Evolutionary conservation across 2,888 invertebrate species (phyloP).

Genomic region (Synanthedon vespiformis): DNA sequence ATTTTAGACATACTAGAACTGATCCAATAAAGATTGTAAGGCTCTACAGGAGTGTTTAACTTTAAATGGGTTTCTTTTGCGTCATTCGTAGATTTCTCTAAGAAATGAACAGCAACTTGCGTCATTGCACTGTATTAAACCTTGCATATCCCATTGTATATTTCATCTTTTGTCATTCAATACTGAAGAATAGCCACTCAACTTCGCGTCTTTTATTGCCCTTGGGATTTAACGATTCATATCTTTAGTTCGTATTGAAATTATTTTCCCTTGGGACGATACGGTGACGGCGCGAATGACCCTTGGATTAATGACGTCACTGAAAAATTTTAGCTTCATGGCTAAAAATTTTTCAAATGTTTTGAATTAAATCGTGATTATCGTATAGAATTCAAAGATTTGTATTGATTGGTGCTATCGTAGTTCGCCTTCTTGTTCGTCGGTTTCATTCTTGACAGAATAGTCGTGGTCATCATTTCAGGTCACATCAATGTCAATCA

Average conservation of each 20-base stretch:
- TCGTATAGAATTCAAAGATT: too few relatives aligned
- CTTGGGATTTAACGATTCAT: constrained; percentile 13
- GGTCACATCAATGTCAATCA: too few relatives aligned
- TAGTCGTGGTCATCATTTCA: too few relatives aligned
- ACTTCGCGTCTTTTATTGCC: constrained; percentile 19
- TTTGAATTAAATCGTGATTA: too few relatives aligned
- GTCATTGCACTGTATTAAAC: constrained; percentile 9
- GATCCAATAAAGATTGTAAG: too few relatives aligned
- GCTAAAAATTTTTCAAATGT: too few relatives aligned
- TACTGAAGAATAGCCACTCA: constrained; percentile 25
- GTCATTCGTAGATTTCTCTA: background rate
- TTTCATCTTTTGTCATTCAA: constrained; percentile 41
- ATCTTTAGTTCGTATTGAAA: constrained; percentile 18
- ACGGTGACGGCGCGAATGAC: background rate
- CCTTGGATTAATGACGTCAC: background rate
- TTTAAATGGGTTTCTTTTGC: background rate
- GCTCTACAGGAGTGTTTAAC: too few relatives aligned
- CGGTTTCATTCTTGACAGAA: too few relatives aligned
- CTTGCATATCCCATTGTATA: constrained; percentile 5
- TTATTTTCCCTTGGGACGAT: constrained; percentile 5
- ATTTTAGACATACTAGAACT: too few relatives aligned
- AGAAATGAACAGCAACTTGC: background rate
- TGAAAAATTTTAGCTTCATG: background rate
- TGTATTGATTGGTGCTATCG: too few relatives aligned
- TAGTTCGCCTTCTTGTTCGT: too few relatives aligned